These are phyloP conservation scores for Hydropsyche tenuis DNA, from an alignment of 1,140 invertebrate genomes.

Conservation along the genomic window DNA sequence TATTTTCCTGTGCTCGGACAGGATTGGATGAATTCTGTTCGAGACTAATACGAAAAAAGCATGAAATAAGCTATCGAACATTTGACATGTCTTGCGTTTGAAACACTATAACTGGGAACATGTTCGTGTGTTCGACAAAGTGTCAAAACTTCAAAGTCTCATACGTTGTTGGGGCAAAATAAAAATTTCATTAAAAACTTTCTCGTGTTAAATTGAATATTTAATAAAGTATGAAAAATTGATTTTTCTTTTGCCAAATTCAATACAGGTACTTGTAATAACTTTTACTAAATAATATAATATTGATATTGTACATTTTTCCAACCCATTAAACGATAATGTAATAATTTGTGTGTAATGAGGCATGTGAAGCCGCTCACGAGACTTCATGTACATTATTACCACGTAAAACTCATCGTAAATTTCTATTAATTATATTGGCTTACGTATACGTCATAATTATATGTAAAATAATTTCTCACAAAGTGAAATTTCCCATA, in stretches of 20 bases:
- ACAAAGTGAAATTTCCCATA: background rate
- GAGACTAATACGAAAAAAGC: background rate
- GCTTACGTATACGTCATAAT: background rate
- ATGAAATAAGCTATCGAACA: background rate
- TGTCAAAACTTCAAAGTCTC: too few relatives aligned
- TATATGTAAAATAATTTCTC: background rate
- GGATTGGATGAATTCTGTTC: background rate
- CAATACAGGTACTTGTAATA: too few relatives aligned
- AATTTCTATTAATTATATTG: conserved; percentile 4
- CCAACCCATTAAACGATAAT: too few relatives aligned
- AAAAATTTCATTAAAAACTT: too few relatives aligned
- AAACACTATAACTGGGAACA: too few relatives aligned
- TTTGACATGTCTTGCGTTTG: background rate
- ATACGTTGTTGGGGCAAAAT: too few relatives aligned
- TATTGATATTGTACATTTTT: too few relatives aligned
- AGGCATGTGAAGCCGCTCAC: background rate
- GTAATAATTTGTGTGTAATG: conserved; percentile 11
- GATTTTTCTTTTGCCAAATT: too few relatives aligned
- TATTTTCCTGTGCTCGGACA: background rate
- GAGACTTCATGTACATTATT: conserved; percentile 6
- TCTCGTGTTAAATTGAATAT: too few relatives aligned
- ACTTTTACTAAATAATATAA: too few relatives aligned
- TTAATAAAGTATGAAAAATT: too few relatives aligned
- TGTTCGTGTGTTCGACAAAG: too few relatives aligned
- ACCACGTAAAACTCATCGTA: conserved; percentile 10